Evolutionary conservation across 2,113 vertebrate genomes (phyloP), one percentile per base, ranked within the genome.

Genomic region (Varanus salvator): DNA sequence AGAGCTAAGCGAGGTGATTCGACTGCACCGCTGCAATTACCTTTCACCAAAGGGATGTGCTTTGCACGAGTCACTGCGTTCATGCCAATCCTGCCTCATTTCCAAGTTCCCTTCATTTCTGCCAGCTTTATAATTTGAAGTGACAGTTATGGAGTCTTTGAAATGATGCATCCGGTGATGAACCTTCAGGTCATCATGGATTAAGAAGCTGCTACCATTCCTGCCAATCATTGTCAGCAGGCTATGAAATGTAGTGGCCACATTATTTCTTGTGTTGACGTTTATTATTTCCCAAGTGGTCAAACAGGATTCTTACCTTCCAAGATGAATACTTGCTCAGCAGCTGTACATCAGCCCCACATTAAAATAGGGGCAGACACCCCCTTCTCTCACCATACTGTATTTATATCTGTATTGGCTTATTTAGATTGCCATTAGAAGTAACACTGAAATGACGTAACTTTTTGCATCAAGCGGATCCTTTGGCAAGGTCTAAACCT

Each of bases 241-340:
- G 82, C 50, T 90, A 68, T 93, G 92, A 90, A 94, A 92, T 85
- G 52, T 88, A 89, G 90, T 87, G 89, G 52, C 17, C 21, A 84
- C 87, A 48, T 50, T 80, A 69, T 54, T 91, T 94, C 93, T 84
- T 72, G 27, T 86, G 57, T 92, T 95, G 83, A 34, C 85, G 78
- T 93, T 90, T 92, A 87, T 94, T 93, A 89, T 93, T 92, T 93
- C 74, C 77, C 54, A 90, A 34, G 38, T 91, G 90, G 88, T 93
- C 91, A 91, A 94, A 85, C 8, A 50, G 17, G 7, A 1, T 87
- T 1, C 3, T 87, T 91, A 92, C 14, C 91, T 93, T 84, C 87
- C 86, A 90, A 92, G 90, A 91, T 0, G 92, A 50, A 91, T 78
- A 38, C 38, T 91, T 48, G 52, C 88, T 8, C 31, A 80, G 31